Base-by-base conservation (phyloP, 2,888 invertebrate species). In the Tachina fera region DNA sequence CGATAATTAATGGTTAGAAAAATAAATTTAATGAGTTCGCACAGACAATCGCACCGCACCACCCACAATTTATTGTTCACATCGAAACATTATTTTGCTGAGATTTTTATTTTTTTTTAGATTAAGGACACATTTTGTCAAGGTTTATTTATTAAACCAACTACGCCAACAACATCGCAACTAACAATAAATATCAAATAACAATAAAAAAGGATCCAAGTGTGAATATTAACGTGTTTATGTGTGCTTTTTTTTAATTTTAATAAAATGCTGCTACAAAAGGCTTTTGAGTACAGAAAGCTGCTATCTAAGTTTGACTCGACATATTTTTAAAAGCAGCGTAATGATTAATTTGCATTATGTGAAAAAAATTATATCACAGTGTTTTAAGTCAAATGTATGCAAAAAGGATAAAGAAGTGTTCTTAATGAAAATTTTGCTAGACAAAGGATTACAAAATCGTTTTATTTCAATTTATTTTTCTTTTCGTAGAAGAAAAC, bases 71-170 rank as follows among this genome's bases (percentile, higher is more conserved):
- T 61, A 78, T 53, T 61, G 16, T 49, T 60, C 19, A 51, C 43
- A 61, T 45, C 14, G 31, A 6, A 51, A 61, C 4, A 9, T 49
- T 51, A 19, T 49, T 16, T 65, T 39, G 41, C 47, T 49, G 39
- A 70, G 11, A 49, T 60, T 82, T 75, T 51, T 22, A 5, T 51
- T 13, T 65, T 19, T 65, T 19, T 53, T 68, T 14, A 19, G n/a
- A 70, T 76, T 16, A 76, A 83, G 76, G 82, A 76, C 82, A 76
- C 76, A 70, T 45, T 71, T 65, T 56, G 39, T 76, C 76, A 76
- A 82, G 75, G 70, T 70, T 63, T 76, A 75, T 70, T 63, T 76
- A 75, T 63, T 61, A 63, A 70, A 68, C 14, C 47, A 79, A 58
- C 45, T 2, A 39, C 8, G 5, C 53, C 70, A 70, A 13, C 16